Evolutionary conservation across 2,797 vertebrate genomes (phyloP).

Genomic region (Eremophila alpestris): DNA sequence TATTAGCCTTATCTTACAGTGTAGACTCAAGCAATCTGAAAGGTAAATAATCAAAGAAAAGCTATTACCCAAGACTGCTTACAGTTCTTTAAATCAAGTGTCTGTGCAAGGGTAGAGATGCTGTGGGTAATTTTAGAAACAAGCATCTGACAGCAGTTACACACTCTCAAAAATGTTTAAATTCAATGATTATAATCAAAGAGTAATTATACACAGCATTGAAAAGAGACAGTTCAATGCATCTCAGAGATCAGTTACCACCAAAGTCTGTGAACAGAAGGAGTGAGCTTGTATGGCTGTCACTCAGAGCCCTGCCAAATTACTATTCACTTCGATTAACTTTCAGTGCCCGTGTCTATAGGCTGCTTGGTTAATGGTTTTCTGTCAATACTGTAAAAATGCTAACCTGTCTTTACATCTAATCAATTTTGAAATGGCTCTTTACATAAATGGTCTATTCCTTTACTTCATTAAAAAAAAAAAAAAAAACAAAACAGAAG

Average conservation of each 20-base stretch:
- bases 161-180: constrained; percentile 4
- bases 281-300: constrained; percentile 30
- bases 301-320: constrained; percentile 52
- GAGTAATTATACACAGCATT: constrained; percentile 32
- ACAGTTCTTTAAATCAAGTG: neutral
- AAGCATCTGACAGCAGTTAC: neutral
- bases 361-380: constrained; percentile 73
- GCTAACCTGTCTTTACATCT: constrained; percentile 73
- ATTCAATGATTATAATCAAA: constrained; percentile 1
- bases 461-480: constrained; percentile 67
- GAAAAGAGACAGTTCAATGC: neutral
- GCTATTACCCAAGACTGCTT: constrained; percentile 32
- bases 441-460: constrained; percentile 67
- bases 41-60: constrained; percentile 56
- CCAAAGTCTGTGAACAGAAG: neutral
- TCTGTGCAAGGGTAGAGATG: neutral
- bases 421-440: constrained; percentile 76
- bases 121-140: constrained; percentile 34
- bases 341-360: constrained; percentile 69
- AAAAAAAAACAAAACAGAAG: neutral
- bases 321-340: constrained; percentile 75
- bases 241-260: neutral
- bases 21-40: constrained; percentile 38
- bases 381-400: constrained; percentile 82
- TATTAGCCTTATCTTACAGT: constrained; percentile 23